A percentile compares a stretch with the other conserved stretches of the same genome.
These are phyloP conservation scores for Agriopis leucophaearia DNA, from an alignment of 2,888 invertebrate genomes.

Conservation along the genomic window DNA sequence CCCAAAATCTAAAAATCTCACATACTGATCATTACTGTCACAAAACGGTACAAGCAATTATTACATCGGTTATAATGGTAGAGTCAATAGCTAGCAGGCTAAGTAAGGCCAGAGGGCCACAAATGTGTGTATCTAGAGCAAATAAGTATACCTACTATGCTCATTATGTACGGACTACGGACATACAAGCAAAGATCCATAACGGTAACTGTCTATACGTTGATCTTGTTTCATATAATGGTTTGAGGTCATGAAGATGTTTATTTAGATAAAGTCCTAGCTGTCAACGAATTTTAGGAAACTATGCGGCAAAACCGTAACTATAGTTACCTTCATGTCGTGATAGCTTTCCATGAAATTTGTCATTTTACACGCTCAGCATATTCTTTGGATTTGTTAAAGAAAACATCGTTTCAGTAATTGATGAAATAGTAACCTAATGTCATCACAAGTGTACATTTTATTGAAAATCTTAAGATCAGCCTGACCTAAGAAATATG, in stretches of 20 bases:
- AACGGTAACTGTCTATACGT: constrained; percentile 22
- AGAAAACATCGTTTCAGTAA: neutral
- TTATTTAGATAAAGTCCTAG: constrained; percentile 8
- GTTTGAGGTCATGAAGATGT: constrained; percentile 15
- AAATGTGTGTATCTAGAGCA: constrained; percentile 26
- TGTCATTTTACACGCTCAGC: neutral
- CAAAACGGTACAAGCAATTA: constrained; percentile 35
- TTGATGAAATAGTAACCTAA: neutral
- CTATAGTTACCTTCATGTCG: neutral
- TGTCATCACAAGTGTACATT: neutral
- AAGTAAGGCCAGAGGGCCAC: constrained; percentile 32
- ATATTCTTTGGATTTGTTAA: neutral
- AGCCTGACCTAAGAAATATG: neutral
- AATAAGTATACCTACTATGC: constrained; percentile 13
- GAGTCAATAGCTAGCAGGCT: constrained; percentile 25
- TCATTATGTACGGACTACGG: constrained; percentile 15
- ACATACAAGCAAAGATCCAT: constrained; percentile 27
- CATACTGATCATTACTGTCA: constrained; percentile 12
- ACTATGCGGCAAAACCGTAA: neutral
- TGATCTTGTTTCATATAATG: constrained; percentile 10
- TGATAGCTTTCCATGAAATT: neutral
- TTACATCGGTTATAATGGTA: constrained; percentile 26
- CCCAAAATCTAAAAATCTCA: neutral
- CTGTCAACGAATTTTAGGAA: neutral
- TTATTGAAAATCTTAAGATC: neutral